These are phyloP conservation scores for Planococcus citri DNA, from an alignment of 1,140 invertebrate genomes.

Conservation along the genomic window DNA sequence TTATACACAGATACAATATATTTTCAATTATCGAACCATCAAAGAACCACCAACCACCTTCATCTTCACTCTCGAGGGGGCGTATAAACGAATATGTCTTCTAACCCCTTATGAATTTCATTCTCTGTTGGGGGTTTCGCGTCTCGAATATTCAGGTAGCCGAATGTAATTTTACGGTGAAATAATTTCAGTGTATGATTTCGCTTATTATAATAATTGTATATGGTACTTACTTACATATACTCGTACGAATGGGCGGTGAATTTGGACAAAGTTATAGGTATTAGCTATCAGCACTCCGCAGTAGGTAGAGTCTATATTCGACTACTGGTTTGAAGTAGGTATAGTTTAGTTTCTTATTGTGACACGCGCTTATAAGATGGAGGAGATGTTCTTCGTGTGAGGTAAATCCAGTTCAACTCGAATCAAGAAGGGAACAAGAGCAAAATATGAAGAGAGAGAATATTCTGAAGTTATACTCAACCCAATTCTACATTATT, in stretches of 20 bases:
- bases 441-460: too few species aligned
- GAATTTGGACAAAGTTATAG: neutral
- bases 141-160: slow-evolving; percentile 16
- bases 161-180: slow-evolving; percentile 14
- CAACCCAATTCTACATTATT: too few species aligned
- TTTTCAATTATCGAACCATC: neutral
- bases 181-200: neutral
- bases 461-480: neutral
- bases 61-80: too few species aligned
- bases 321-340: slow-evolving; percentile 13
- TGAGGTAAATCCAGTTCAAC: neutral
- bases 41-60: neutral
- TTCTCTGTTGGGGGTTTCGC: neutral
- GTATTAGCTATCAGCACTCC: too few species aligned
- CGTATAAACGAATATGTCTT: neutral
- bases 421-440: too few species aligned
- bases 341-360: slow-evolving; percentile 8
- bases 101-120: neutral
- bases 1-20: too few species aligned
- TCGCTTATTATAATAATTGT: too few species aligned
- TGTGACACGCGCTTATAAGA: slow-evolving; percentile 9
- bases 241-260: neutral
- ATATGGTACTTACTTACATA: too few species aligned
- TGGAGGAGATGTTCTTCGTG: neutral
- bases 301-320: too few species aligned